These are phyloP conservation scores for Periophthalmus modestus DNA, from an alignment of 2,113 vertebrate species.

Conservation along the genomic window DNA sequence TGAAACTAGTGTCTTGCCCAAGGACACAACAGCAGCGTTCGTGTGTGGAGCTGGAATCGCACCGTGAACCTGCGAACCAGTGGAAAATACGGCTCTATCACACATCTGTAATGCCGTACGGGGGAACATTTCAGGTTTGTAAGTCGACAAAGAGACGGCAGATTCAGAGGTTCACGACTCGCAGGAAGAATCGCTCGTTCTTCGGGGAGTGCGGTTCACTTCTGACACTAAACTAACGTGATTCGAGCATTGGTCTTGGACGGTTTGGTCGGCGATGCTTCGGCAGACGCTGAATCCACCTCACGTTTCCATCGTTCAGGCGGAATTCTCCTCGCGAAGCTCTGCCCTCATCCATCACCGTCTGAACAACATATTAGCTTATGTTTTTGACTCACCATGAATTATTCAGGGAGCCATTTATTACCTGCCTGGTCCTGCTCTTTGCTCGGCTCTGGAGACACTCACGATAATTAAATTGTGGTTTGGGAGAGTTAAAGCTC, in stretches of 20 bases:
- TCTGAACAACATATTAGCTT: slow-evolving; percentile 52
- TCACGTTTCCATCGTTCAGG: slow-evolving; percentile 44
- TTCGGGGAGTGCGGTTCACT: background rate
- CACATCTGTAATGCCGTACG: too few relatives aligned
- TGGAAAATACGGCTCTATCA: too few relatives aligned
- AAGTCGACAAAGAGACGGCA: too few relatives aligned
- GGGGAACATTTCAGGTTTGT: too few relatives aligned
- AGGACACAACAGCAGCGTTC: too few relatives aligned
- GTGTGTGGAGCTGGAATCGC: too few relatives aligned
- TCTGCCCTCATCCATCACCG: slow-evolving; percentile 57
- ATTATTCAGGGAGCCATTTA: slow-evolving; percentile 58
- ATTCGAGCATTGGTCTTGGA: background rate
- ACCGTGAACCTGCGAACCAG: too few relatives aligned
- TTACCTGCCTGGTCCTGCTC: slow-evolving; percentile 45
- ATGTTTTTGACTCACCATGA: slow-evolving; percentile 58
- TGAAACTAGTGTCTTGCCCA: too few relatives aligned
- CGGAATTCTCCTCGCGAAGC: slow-evolving; percentile 27
- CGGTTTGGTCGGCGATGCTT: background rate
- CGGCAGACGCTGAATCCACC: slow-evolving; percentile 13
- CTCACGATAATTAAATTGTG: slow-evolving; percentile 66
- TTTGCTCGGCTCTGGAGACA: slow-evolving; percentile 33
- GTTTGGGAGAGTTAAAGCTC: slow-evolving; percentile 35
- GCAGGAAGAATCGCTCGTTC: background rate
- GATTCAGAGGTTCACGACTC: too few relatives aligned
- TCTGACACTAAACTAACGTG: background rate